phyloP scores from a whole-genome alignment of 2,113 vertebrate species.

The Anthoscopus minutus region DNA sequence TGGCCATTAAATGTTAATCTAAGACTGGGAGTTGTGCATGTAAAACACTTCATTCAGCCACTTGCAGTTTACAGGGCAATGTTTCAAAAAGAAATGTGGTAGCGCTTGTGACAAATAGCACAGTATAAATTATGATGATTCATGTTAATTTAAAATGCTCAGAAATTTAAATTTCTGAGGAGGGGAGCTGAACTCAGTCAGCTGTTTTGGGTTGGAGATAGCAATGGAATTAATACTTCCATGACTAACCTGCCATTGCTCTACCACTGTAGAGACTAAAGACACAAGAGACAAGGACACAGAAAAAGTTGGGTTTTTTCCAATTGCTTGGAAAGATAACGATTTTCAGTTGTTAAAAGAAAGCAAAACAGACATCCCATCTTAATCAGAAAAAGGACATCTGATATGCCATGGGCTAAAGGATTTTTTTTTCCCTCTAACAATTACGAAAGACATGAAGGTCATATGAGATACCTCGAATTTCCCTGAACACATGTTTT shows the following conservation, averaged over 20 bases:
- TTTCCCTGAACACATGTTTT: constrained; percentile 24
- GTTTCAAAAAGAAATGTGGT: background rate
- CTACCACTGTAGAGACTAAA: background rate
- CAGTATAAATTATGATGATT: background rate
- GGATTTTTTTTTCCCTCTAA: background rate
- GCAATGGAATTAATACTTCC: background rate
- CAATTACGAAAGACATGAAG: background rate
- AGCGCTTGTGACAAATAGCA: background rate
- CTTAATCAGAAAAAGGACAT: background rate
- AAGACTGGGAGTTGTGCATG: background rate
- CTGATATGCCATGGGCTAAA: background rate
- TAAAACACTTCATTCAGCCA: background rate
- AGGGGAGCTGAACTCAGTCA: background rate
- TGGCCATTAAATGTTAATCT: background rate
- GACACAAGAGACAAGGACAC: background rate
- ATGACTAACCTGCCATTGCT: background rate
- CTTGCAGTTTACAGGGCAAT: background rate
- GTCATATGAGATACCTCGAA: background rate
- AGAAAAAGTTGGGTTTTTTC: background rate
- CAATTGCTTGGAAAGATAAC: background rate
- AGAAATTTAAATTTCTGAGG: background rate
- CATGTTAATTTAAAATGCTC: background rate
- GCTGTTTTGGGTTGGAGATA: background rate
- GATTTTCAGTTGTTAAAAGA: background rate
- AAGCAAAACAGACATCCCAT: background rate